Base-by-base conservation (phyloP, 2,888 invertebrate genomes). In the Tinea pellionella region DNA sequence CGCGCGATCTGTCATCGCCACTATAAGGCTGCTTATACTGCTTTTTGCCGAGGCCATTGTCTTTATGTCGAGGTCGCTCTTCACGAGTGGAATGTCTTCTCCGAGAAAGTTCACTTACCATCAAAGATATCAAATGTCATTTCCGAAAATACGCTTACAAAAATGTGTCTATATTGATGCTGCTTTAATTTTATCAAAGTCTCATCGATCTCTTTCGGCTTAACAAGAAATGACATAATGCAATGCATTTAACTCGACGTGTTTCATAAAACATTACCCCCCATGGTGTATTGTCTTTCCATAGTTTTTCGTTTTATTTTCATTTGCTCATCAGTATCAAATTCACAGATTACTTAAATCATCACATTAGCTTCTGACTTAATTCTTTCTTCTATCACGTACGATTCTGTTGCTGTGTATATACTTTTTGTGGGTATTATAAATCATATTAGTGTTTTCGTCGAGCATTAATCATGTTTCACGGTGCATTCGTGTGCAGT, bases 191-290 rank as follows among this genome's bases (percentile, higher is more conserved):
- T 57, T 32, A 57, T 19, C 11, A 57, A 16, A 7, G 15, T 12
- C 30, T 7, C 53, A 53, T 57, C 57, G 32, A 57, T 57, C 57
- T 57, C 29, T 13, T 6, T 55, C 24, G 2, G 13, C 64, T 68
- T 72, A 73, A 74, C 73, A 76, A 74, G 71, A 71, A 70, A 66
- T 67, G 57, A 57, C 66, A 68, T 73, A 77, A 79, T 77, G 72
- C 75, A 74, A 75, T 75, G 70, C 70, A 67, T 59, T 59, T 55
- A 61, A 59, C 59, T 59, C 51, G 60, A 15, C 66, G 65, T 66
- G 69, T 66, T 80, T 73, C 79, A 84, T 83, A 77, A 85, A 78
- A 83, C 83, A 81, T 83, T 71, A 78, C 77, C 81, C 69, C 84
- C 83, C 69, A 77, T 70, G 65, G 81, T 63, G 71, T 73, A 75